Evolutionary conservation across 2,797 vertebrate genomes (phyloP).

Genomic region (Pipistrellus nathusii): DNA sequence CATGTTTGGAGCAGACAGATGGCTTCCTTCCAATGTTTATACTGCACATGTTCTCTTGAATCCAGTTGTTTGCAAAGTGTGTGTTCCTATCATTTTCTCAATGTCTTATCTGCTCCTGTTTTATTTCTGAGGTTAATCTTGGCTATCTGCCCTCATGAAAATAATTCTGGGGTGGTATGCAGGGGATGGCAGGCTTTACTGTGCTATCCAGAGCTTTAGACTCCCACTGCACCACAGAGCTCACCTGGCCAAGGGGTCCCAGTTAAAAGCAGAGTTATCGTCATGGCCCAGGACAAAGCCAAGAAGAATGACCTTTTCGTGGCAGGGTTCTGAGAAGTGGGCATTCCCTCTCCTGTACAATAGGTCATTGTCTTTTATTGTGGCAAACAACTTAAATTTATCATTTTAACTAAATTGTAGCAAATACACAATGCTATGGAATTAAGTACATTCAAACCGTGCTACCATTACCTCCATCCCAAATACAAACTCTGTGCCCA

Average conservation of each 20-base stretch:
- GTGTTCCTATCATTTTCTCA: not conserved
- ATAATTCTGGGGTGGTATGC: not conserved
- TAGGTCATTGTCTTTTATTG: too few species aligned
- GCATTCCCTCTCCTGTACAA: not conserved
- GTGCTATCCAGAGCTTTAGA: not conserved
- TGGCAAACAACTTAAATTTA: not conserved
- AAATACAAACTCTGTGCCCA: not conserved
- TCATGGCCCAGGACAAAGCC: not conserved
- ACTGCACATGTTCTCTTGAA: not conserved
- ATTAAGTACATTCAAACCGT: not conserved
- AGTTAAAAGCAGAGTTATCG: not conserved
- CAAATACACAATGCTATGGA: too few species aligned
- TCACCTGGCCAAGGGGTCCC: not conserved
- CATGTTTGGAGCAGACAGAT: not conserved
- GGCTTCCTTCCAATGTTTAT: not conserved
- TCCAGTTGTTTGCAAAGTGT: not conserved
- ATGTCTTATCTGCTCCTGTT: not conserved
- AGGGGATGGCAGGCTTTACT: not conserved
- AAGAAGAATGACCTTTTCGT: not conserved
- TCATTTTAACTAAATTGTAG: not conserved
- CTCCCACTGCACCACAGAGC: not conserved
- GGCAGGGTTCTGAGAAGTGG: not conserved
- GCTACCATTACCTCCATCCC: too few species aligned
- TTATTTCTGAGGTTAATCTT: not conserved
- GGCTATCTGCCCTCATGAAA: not conserved